These are phyloP conservation scores for Malurus cyaneus DNA, from an alignment of 2,113 vertebrate genomes.

Conservation along the genomic window DNA sequence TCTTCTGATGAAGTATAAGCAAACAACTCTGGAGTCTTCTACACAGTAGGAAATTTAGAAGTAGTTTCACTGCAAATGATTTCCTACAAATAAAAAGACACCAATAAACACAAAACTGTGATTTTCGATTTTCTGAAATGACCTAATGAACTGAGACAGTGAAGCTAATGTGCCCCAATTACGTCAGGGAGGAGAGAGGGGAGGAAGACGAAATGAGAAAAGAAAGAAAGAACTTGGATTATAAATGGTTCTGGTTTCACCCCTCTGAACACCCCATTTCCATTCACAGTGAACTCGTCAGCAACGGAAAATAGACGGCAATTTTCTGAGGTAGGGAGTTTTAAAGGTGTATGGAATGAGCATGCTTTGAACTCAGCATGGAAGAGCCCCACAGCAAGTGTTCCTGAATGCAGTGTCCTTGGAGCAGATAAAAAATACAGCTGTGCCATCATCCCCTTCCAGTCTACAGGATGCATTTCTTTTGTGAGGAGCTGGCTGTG, in stretches of 20 bases:
- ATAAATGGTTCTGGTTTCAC: background rate
- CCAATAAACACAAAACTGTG: slow-evolving; percentile 12
- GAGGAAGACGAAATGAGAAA: background rate
- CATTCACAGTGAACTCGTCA: background rate
- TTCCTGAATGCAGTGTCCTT: background rate
- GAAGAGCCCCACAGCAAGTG: background rate
- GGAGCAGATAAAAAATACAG: background rate
- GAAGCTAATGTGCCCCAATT: slow-evolving; percentile 41
- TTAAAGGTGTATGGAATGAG: background rate
- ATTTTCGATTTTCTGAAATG: slow-evolving; percentile 16
- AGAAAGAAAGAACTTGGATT: background rate
- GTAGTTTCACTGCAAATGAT: background rate
- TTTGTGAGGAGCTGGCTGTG: background rate
- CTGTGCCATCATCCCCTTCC: background rate
- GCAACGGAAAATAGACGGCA: background rate
- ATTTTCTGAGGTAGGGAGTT: background rate
- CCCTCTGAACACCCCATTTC: background rate
- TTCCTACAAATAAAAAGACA: slow-evolving; percentile 18
- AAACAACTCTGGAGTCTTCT: background rate
- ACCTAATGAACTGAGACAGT: slow-evolving; percentile 38
- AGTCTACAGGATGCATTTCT: background rate
- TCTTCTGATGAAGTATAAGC: slow-evolving; percentile 24
- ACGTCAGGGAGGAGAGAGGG: background rate
- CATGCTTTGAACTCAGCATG: background rate
- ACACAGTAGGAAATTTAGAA: slow-evolving; percentile 2